Evolutionary conservation across 2,113 vertebrate species (phyloP).

Genomic region (Istiophorus platypterus): DNA sequence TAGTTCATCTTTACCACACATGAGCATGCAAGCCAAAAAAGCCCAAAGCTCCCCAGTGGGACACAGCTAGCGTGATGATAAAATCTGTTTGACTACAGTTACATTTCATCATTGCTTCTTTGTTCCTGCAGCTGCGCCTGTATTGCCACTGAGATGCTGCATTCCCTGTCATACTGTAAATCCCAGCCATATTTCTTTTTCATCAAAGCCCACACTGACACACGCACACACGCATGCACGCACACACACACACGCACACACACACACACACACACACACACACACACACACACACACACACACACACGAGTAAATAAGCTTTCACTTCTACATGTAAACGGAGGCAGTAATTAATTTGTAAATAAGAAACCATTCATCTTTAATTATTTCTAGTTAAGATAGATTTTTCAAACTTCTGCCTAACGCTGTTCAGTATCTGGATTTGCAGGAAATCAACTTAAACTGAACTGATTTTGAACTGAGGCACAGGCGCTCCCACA

Average conservation of each 20-base stretch:
- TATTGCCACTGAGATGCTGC: slow-evolving; percentile 39
- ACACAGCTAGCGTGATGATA: slow-evolving; percentile 42
- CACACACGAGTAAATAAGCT: slow-evolving; percentile 32
- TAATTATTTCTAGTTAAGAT: slow-evolving; percentile 60
- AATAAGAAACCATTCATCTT: slow-evolving; percentile 61
- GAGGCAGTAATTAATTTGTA: slow-evolving; percentile 60
- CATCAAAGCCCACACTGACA: slow-evolving; percentile 43
- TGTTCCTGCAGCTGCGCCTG: slow-evolving; percentile 70
- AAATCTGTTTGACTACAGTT: slow-evolving; percentile 67
- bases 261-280: neutral
- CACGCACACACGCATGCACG: too few relatives aligned
- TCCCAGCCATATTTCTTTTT: slow-evolving; percentile 42
- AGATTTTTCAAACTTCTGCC: slow-evolving; percentile 34
- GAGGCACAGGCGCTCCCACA: slow-evolving; percentile 9
- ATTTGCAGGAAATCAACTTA: slow-evolving; percentile 46
- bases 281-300: neutral
- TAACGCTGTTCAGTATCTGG: slow-evolving; percentile 24
- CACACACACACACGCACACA: neutral
- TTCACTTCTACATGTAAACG: slow-evolving; percentile 51
- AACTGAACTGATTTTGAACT: slow-evolving; percentile 39
- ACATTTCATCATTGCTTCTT: slow-evolving; percentile 61
- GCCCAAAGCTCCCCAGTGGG: slow-evolving; percentile 23
- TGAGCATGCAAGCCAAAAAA: slow-evolving; percentile 6
- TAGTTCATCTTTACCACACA: slow-evolving; percentile 57
- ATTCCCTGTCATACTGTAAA: slow-evolving; percentile 20